Percentiles rank a stretch among this genome's conserved stretches.
phyloP scores from a whole-genome alignment of 1,140 invertebrate genomes.

The Bactericera cockerelli region DNA sequence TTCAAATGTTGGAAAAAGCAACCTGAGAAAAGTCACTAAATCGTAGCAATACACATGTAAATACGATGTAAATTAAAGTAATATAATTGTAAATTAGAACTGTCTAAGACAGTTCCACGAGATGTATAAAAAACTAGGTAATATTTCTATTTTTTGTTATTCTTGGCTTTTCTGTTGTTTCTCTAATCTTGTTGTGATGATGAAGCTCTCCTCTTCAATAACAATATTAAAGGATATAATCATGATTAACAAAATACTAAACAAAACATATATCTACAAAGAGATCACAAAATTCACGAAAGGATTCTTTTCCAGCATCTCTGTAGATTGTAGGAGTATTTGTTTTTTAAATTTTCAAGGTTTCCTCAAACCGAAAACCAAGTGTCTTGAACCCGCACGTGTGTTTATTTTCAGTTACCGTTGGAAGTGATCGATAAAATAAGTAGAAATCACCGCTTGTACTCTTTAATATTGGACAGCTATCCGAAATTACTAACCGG shows the following conservation, averaged over 20 bases:
- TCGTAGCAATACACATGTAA: neutral
- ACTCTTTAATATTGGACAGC: constrained; percentile 40
- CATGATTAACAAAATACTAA: no score
- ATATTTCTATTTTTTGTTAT: neutral
- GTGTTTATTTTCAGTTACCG: constrained; percentile 32
- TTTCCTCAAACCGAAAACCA: no score
- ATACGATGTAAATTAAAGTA: no score
- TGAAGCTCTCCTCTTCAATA: no score
- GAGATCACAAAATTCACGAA: no score
- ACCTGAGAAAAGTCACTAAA: neutral
- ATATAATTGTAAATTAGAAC: neutral
- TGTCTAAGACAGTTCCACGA: neutral
- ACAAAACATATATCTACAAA: no score
- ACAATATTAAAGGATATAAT: no score
- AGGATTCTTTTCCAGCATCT: no score
- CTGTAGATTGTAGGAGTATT: no score
- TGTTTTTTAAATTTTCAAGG: no score
- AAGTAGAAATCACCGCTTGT: constrained; percentile 46
- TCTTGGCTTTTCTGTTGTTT: neutral
- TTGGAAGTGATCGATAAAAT: constrained; percentile 55
- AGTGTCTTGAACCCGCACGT: no score
- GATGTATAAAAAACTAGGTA: neutral
- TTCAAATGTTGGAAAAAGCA: constrained; percentile 1
- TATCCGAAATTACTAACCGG: constrained; percentile 45
- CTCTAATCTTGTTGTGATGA: constrained; percentile 15